Evolutionary conservation across 2,113 vertebrate genomes (phyloP), one percentile per base, ranked within the genome.

Genomic region (Lates calcarifer): DNA sequence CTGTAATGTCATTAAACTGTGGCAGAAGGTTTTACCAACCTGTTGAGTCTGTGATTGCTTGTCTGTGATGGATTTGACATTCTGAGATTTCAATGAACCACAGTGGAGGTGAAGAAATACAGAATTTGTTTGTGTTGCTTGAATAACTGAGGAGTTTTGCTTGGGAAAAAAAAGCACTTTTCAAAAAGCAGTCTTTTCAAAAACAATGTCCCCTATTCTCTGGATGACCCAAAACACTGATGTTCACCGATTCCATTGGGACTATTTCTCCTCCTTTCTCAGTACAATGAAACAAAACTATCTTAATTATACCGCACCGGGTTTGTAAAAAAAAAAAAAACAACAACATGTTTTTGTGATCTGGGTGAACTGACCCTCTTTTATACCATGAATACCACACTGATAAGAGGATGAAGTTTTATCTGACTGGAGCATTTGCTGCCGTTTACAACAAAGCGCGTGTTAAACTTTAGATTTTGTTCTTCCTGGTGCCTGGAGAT

Each of bases 1-100:
- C 9, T 35, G 29, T 57, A 24, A 63, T 9, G n/a, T 47, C 37
- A 37, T 64, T 70, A 65, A 82, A 70, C 58, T 41, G 29, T 18
- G 31, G 57, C 65, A 76, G 47, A 68, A 67, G 35, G 56, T 13
- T 18, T 18, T 8, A 29, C 20, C 39, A 33, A 35, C 1, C 10
- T 14, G 39, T 4, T 28, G 31, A 58, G 6, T 82, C 33, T 75
- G 55, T n/a, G 53, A 31, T 29, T 9, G 4, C 39, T 55, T 14
- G 28, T 66, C 62, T 49, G 31, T 31, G 0, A 5, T 26, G 17
- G 7, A 47, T 55, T 62, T n/a, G 4, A 15, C 12, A 35, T 61
- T 47, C 4, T 14, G 0, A 47, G 28, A 53, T 75, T 55, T 64
- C 18, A 22, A 11, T 17, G 39, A 33, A 5, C 0, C 2, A 13